These are phyloP conservation scores for Planiliza haematocheilus DNA, from an alignment of 2,113 vertebrate species.

Conservation along the genomic window DNA sequence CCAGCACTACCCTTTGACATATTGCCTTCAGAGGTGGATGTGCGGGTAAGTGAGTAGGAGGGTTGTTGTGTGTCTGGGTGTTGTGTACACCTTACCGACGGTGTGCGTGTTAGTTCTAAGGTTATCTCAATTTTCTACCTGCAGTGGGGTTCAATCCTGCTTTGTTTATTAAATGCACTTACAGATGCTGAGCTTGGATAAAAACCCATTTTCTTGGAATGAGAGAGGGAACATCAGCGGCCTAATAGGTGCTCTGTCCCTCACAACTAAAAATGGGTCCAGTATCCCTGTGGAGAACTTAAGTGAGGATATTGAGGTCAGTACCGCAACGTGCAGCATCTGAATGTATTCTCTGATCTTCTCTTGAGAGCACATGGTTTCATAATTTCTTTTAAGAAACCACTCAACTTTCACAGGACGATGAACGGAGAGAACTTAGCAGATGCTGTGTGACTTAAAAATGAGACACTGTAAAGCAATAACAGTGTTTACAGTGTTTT, in stretches of 20 bases:
- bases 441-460: no score
- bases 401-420: background rate
- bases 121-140: background rate
- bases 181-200: constrained; percentile 88
- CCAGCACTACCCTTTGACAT: constrained; percentile 69
- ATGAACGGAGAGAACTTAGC: no score
- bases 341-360: background rate
- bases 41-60: constrained; percentile 44
- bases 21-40: constrained; percentile 38
- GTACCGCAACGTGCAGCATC: constrained; percentile 6
- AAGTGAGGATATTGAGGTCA: constrained; percentile 88
- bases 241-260: constrained; percentile 82
- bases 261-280: constrained; percentile 84
- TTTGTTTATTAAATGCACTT: background rate
- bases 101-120: background rate
- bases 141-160: background rate
- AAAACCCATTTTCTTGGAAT: constrained; percentile 86
- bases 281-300: constrained; percentile 85
- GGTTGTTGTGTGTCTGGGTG: background rate
- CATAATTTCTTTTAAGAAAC: background rate
- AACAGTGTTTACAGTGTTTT: no score
- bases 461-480: no score
- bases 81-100: background rate
- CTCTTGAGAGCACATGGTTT: background rate
- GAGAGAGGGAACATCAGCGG: constrained; percentile 81